Conservation (phyloP, 2,888 invertebrate species). For the Seira ritae region DNA sequence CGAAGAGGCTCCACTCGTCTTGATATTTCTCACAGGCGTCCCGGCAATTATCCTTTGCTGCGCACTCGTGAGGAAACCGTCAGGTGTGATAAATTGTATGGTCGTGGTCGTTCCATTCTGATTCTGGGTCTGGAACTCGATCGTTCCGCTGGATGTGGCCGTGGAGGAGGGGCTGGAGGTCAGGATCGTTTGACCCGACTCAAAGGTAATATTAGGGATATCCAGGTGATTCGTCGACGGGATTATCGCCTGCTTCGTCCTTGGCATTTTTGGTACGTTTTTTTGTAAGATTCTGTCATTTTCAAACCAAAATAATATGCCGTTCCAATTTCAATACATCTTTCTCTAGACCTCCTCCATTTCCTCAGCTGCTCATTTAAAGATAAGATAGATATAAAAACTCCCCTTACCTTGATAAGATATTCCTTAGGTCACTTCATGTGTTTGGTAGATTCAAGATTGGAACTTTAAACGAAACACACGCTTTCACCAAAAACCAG, state of each 20-base stretch:
- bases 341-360: no score
- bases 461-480: no score
- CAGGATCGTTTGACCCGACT: constrained; percentile 14
- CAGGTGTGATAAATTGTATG: constrained; percentile 54
- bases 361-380: no score
- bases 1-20: constrained; percentile 11
- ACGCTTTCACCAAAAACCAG: no score
- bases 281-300: no score
- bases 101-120: constrained; percentile 46
- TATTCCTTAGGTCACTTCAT: neutral
- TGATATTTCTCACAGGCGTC: constrained; percentile 51
- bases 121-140: constrained; percentile 46
- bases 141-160: constrained; percentile 27
- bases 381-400: no score
- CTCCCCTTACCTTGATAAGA: no score
- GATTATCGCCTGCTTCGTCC: constrained; percentile 47
- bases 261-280: constrained; percentile 45
- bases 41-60: constrained; percentile 53
- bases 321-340: no score
- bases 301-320: no score
- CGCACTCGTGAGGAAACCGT: constrained; percentile 47
- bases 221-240: constrained; percentile 48
- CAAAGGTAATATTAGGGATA: constrained; percentile 33
- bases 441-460: no score
- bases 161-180: constrained; percentile 36